phyloP scores from a whole-genome alignment of 2,888 invertebrate genomes.

The Parnassius mnemosyne region DNA sequence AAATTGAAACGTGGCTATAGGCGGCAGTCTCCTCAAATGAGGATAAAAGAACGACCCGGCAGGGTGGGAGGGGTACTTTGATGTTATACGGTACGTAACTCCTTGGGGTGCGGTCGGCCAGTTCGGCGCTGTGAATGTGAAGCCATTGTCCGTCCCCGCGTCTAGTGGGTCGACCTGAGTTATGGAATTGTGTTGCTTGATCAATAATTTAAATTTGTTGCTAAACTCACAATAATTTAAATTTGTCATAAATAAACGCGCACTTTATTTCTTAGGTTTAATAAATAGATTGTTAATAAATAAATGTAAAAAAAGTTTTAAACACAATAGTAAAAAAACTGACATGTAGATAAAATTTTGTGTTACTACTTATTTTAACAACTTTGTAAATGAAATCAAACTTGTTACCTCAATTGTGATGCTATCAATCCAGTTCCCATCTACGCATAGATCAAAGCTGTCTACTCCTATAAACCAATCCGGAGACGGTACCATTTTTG shows the following conservation, averaged over 20 bases:
- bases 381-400: neutral
- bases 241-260: neutral
- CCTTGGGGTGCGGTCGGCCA: constrained; percentile 96
- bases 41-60: constrained; percentile 97
- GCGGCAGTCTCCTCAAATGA: constrained; percentile 91
- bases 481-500: constrained; percentile 94
- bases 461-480: constrained; percentile 98
- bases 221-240: neutral
- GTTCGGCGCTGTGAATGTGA: constrained; percentile 97
- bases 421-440: constrained; percentile 94
- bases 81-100: constrained; percentile 92
- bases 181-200: constrained; percentile 6
- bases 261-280: too few species aligned
- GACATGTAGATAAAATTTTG: too few species aligned
- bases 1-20: constrained; percentile 94
- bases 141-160: constrained; percentile 96
- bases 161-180: constrained; percentile 92
- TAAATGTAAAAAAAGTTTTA: too few species aligned
- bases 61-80: constrained; percentile 93
- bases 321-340: too few species aligned
- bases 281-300: too few species aligned
- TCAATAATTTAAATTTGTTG: constrained; percentile 12
- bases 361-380: too few species aligned
- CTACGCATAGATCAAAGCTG: constrained; percentile 93
- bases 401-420: constrained; percentile 89